Base-by-base conservation (phyloP, 2,888 invertebrate species). In the Rhabditophanes sp. region DNA sequence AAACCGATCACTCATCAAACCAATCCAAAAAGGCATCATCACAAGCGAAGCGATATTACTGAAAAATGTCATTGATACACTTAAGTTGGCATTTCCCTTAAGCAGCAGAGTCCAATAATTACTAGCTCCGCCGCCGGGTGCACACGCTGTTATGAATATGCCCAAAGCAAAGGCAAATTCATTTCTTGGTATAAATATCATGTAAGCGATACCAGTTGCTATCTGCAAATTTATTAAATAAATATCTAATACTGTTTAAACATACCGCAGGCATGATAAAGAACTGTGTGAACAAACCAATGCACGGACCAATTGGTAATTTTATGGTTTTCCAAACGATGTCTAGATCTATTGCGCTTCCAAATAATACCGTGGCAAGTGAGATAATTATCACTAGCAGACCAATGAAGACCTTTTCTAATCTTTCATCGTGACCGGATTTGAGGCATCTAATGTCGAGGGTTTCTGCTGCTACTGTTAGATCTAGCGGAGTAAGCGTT, bases 51-150 rank as follows among this genome's bases (percentile, higher is more conserved):
- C 78, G 4, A 88, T 66, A 2, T 84, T 88, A 40, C 83, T 80
- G 35, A 85, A 71, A 6, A 85, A 77, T 0, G 90, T 93, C 88
- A 93, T 87, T 11, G 90, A 79, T 29, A 93, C 76, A 0, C 87
- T 87, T 24, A 93, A 72, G 66, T 85, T 80, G 4, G 90, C 75
- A 68, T 93, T 90, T 4, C 85, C 90, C 3, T 79, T 80, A 2
- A 93, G 72, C 11, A 90, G 75, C 45, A 81, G 77, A 0, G 85
- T 80, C 85, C 88, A 93, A 54, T 88, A 82, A 67, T 93, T 93
- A 29, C 87, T 87, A 16, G 87, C 85, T 0, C 88, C 90, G 1
- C 93, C 73, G 6, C 70, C 71, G 9, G 72, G 72, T 33, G 67
- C 65, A 37, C 68, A 66, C n/a, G 55, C 59, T 1, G 59, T 59